Percentiles rank a stretch among this genome's conserved stretches.
Evolutionary conservation across 2,888 invertebrate genomes (phyloP).

Genomic region (Spisula subtruncata): DNA sequence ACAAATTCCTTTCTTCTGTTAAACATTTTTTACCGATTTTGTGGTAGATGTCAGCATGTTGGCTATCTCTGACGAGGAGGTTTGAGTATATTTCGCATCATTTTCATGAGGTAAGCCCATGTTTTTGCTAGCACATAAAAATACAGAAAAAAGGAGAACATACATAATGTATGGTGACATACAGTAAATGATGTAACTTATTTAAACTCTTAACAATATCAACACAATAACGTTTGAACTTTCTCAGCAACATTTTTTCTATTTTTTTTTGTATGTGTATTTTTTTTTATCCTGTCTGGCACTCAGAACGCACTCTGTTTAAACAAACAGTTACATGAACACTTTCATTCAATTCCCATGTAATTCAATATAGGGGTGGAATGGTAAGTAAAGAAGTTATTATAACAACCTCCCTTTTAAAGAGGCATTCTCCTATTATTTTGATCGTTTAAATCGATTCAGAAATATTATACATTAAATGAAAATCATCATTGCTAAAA

Average conservation of each 20-base stretch:
- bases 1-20: constrained; percentile 53
- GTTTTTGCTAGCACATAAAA: constrained; percentile 72
- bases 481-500: too few species aligned
- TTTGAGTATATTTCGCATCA: constrained; percentile 55
- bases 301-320: too few species aligned
- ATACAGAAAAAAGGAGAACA: constrained; percentile 75
- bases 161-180: constrained; percentile 38
- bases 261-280: background rate
- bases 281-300: too few species aligned
- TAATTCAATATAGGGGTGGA: too few species aligned
- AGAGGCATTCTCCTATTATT: too few species aligned
- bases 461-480: too few species aligned
- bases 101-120: constrained; percentile 61
- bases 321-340: too few species aligned
- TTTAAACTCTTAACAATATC: background rate
- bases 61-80: constrained; percentile 28
- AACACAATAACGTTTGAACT: background rate
- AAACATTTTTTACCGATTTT: constrained; percentile 77
- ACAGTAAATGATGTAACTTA: background rate
- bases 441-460: too few species aligned
- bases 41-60: constrained; percentile 47
- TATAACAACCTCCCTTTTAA: too few species aligned
- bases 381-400: too few species aligned
- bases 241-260: background rate
- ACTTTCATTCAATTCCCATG: too few species aligned